Percentiles rank a stretch among this genome's conserved stretches.
These are phyloP conservation scores for Melanchra persicariae DNA, from an alignment of 2,888 invertebrate genomes.

Conservation along the genomic window DNA sequence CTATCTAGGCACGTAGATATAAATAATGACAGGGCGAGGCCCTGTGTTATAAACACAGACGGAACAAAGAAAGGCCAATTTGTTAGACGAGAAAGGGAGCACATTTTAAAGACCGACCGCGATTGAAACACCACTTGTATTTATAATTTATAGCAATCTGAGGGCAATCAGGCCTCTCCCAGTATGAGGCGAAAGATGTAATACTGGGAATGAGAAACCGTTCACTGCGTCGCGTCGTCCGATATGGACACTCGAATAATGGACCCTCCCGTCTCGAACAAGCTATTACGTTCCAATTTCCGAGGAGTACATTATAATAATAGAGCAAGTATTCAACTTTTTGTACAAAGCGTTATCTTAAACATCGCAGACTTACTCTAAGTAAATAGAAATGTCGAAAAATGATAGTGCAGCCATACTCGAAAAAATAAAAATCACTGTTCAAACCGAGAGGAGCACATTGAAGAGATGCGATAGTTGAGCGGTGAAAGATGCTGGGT, in stretches of 20 bases:
- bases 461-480: constrained; percentile 82
- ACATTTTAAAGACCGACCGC: constrained; percentile 87
- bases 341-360: constrained; percentile 67
- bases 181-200: constrained; percentile 85
- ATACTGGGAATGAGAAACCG: constrained; percentile 84
- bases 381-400: constrained; percentile 67
- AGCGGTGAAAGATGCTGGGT: constrained; percentile 89
- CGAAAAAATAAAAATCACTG: constrained; percentile 72
- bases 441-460: constrained; percentile 72
- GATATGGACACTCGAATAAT: constrained; percentile 78
- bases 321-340: constrained; percentile 56
- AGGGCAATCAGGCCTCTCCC: constrained; percentile 86
- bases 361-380: constrained; percentile 61
- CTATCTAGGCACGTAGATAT: constrained; percentile 64
- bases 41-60: constrained; percentile 74
- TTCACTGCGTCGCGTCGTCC: constrained; percentile 77
- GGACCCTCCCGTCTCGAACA: constrained; percentile 66
- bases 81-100: constrained; percentile 88
- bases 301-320: constrained; percentile 69
- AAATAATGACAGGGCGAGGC: constrained; percentile 78
- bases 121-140: constrained; percentile 85
- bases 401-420: constrained; percentile 62
- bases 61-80: constrained; percentile 89
- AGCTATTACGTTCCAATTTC: constrained; percentile 72
- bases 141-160: constrained; percentile 89